Evolutionary conservation across 92 coral and sea anemone genomes (phyloP).

Genomic region (Nematostella vectensis): DNA sequence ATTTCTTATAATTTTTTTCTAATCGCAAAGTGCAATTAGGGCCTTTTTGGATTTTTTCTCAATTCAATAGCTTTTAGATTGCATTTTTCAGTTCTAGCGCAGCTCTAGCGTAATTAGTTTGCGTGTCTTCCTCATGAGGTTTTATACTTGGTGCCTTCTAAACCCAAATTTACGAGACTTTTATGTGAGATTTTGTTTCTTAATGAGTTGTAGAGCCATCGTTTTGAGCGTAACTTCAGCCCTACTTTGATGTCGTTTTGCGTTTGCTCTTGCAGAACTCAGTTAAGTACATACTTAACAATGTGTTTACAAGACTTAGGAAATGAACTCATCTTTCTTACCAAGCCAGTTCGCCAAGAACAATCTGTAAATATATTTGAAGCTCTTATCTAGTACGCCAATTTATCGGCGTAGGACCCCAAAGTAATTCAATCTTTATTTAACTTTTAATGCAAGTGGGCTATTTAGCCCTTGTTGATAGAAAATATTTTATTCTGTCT

Average conservation of each 20-base stretch:
- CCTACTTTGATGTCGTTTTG: not conserved
- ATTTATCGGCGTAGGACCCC: too few relatives aligned
- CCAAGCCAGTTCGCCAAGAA: too few relatives aligned
- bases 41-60: not conserved
- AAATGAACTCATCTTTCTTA: too few relatives aligned
- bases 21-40: not conserved
- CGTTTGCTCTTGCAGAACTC: not conserved
- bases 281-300: not conserved
- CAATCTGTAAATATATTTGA: too few relatives aligned
- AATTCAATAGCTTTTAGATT: not conserved
- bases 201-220: not conserved
- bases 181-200: not conserved
- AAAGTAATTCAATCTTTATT: too few relatives aligned
- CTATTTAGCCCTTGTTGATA: too few relatives aligned
- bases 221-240: not conserved
- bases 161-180: not conserved
- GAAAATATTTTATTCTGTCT: too few relatives aligned
- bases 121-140: not conserved
- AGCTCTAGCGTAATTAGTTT: slow-evolving; percentile 4
- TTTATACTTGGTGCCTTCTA: not conserved
- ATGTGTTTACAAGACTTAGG: too few relatives aligned
- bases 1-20: not conserved
- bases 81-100: not conserved
- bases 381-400: too few relatives aligned
- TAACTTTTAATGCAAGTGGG: too few relatives aligned